Conservation (phyloP, 2,888 invertebrate genomes). For the Orthonychiurus folsomi region DNA sequence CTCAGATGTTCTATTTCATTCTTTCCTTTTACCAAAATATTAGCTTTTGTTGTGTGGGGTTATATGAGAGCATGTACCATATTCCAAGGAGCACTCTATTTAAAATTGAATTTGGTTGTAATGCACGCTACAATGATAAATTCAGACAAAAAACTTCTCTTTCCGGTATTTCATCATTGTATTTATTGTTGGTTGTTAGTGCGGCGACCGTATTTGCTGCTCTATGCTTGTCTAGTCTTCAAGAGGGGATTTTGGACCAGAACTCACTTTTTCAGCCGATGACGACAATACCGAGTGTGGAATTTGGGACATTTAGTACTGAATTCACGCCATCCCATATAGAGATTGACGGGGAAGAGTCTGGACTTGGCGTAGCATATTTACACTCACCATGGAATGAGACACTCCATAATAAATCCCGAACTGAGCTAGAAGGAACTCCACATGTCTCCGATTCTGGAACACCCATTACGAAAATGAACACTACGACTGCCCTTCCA, state of each 20-base stretch:
- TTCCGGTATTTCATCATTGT: no score
- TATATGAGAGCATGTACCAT: no score
- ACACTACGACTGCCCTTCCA: not conserved
- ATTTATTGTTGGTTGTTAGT: not conserved
- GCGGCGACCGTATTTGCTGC: not conserved
- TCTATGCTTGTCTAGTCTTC: not conserved
- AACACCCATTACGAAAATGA: not conserved
- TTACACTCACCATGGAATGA: no score
- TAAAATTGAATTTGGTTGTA: constrained; percentile 1
- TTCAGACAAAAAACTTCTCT: no score
- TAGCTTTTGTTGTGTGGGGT: no score
- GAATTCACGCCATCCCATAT: not conserved
- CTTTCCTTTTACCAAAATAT: no score
- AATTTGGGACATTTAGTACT: not conserved
- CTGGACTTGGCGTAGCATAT: not conserved
- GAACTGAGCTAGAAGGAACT: not conserved
- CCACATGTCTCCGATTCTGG: not conserved
- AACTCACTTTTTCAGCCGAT: not conserved
- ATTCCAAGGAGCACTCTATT: not conserved
- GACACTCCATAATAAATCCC: not conserved
- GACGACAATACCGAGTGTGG: not conserved
- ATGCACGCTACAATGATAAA: no score
- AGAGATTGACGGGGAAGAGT: not conserved
- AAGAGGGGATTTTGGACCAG: not conserved
- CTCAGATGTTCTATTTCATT: no score